Base-by-base conservation (phyloP, 2,113 vertebrate genomes). In the Caranx ignobilis region DNA sequence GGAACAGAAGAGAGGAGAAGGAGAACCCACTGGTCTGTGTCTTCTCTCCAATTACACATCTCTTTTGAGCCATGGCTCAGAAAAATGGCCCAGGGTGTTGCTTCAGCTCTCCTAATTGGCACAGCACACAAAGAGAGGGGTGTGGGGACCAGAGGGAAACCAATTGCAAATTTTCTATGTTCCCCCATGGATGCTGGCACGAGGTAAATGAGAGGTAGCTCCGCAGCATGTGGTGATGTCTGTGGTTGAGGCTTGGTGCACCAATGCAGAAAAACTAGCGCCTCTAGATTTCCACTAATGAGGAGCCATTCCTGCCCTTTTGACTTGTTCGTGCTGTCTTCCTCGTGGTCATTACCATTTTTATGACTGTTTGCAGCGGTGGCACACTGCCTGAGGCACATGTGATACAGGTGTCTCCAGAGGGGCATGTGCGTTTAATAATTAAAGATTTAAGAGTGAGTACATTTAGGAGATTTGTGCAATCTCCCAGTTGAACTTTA, bases 71-170 rank as follows among this genome's bases (percentile, higher is more conserved):
- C 35, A 41, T 3, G 18, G 83, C 79, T 88, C 77, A 75, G 80
- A 86, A 71, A 89, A 88, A 88, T 75, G 72, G 86, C 79, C 79
- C 75, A 19, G 12, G 71, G 86, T 89, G 84, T 77, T 63, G 77
- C 87, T 92, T 73, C 79, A 75, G 65, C 72, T 81, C 69, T 86
- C 77, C 87, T 93, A 94, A 94, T 94, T 93, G 87, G 91, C 79
- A 77, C 71, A 16, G 65, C 1, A n/a, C 56, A 75, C 77, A 83
- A 87, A 64, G 47, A 82, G 64, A 70, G 43, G 48, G 82, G 77
- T 65, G 74, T 69, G 52, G 73, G 73, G 41, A 84, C 73, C 47
- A 37, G 72, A 13, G 35, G 48, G 77, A 79, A 81, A 79, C 59
- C 19, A 54, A 75, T 77, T 47, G 70, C 57, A 74, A 61, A 84